Evolutionary conservation across 30 jellyfish, hydroid and myxozoan genomes (phyloP).

Genomic region (Sanderia malayensis): DNA sequence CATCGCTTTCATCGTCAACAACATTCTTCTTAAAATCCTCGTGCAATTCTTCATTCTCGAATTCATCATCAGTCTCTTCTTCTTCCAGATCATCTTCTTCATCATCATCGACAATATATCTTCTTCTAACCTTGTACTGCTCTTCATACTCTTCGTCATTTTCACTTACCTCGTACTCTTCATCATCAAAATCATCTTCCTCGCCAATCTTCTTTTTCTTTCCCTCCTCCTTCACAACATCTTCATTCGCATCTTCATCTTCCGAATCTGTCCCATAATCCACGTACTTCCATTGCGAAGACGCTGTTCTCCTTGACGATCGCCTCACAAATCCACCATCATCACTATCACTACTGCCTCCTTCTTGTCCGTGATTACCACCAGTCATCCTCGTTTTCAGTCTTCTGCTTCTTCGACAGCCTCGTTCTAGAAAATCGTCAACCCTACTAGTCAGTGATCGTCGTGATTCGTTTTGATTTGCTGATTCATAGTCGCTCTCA

Average conservation of each 20-base stretch:
- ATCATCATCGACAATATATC: slow-evolving; percentile 37
- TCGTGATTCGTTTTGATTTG: not conserved
- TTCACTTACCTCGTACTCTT: slow-evolving; percentile 58
- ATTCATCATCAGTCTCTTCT: slow-evolving; percentile 43
- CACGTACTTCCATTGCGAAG: slow-evolving; percentile 36
- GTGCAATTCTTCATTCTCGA: slow-evolving; percentile 29
- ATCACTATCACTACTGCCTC: slow-evolving; percentile 45
- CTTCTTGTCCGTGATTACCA: slow-evolving; percentile 49
- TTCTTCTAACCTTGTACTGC: slow-evolving; percentile 17
- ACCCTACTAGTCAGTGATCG: not conserved
- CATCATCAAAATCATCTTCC: slow-evolving; percentile 62
- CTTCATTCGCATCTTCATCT: slow-evolving; percentile 26
- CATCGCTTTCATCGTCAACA: slow-evolving; percentile 31
- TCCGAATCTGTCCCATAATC: slow-evolving; percentile 51
- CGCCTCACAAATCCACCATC: slow-evolving; percentile 63
- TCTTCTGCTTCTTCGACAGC: slow-evolving; percentile 74
- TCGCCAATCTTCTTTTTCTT: no score
- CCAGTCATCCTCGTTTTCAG: slow-evolving; percentile 21
- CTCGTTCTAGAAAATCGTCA: slow-evolving; percentile 31
- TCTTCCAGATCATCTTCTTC: slow-evolving; percentile 51
- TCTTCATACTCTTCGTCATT: slow-evolving; percentile 70
- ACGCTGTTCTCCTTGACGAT: slow-evolving; percentile 38
- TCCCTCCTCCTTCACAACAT: slow-evolving; percentile 6
- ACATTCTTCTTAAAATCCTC: slow-evolving; percentile 34
- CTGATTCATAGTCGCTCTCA: slow-evolving; percentile 44